These are phyloP conservation scores for Oncopeltus fasciatus DNA, from an alignment of 1,140 invertebrate genomes.

Conservation along the genomic window DNA sequence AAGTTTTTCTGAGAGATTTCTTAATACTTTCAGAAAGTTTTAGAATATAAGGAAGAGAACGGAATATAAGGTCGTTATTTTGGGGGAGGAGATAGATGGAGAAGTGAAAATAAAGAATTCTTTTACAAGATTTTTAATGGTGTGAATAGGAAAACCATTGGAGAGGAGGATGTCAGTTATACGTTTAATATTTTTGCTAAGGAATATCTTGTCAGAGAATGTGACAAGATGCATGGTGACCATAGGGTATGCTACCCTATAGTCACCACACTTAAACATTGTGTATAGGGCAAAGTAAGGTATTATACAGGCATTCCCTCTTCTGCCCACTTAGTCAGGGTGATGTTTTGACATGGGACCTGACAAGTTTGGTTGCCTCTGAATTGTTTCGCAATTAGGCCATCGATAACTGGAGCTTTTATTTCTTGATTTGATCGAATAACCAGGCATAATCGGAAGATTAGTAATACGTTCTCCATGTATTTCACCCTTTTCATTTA, in stretches of 20 bases:
- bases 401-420: neutral
- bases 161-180: too few relatives aligned
- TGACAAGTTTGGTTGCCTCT: neutral
- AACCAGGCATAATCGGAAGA: neutral
- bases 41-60: too few relatives aligned
- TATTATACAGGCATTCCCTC: conserved; percentile 23
- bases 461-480: neutral
- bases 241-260: conserved; percentile 25
- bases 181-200: too few relatives aligned
- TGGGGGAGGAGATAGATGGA: too few relatives aligned
- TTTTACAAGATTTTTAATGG: too few relatives aligned
- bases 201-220: too few relatives aligned
- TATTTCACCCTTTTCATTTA: neutral
- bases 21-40: too few relatives aligned
- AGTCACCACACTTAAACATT: conserved; percentile 24
- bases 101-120: too few relatives aligned
- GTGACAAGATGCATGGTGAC: too few relatives aligned
- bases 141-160: too few relatives aligned
- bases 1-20: too few relatives aligned
- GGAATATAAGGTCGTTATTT: too few relatives aligned
- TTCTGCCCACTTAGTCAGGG: neutral
- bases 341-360: neutral
- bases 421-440: neutral
- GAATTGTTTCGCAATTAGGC: neutral
- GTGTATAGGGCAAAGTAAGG: conserved; percentile 22